Base-by-base conservation (phyloP, 2,888 invertebrate species). In the Parochlus steinenii region DNA sequence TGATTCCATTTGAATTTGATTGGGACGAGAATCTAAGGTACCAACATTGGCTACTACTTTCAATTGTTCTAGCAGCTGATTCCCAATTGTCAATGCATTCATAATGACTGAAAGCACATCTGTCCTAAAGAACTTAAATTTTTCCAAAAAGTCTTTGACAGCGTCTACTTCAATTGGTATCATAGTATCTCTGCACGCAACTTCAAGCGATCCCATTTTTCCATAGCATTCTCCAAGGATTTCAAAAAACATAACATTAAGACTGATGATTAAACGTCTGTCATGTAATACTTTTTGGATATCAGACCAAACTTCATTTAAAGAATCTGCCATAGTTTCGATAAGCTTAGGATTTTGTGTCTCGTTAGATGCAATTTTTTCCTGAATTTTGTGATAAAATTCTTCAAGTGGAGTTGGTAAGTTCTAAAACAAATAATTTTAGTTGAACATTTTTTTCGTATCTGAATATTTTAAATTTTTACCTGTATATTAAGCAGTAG, bases 321-420 rank as follows among this genome's bases (percentile, higher is more conserved):
- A 53, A 5, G 75, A 75, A 51, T 82, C 80, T 11, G 85, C 85
- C 87, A 89, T 89, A 22, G 86, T 85, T 38, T 78, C 74, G 55
- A 86, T 82, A 18, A 87, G 80, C 58, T 80, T 78, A 18, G 74
- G 71, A 45, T 71, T 64, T 23, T 80, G 78, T 50, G 73, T 71
- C 51, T 81, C 78, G 18, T 74, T 75, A 36, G 76, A 72, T 45
- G 85, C 76, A 44, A 85, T 63, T 49, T 77, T 75, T 56, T 89
- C 87, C 17, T 36, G 36, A 26, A 36, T 28, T 23, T 83, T 78
- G 34, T 75, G 69, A 40, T 86, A 70, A 40, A 89, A 69, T 56
- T 86, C 85, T 49, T 83, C 82, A 47, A 87, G 83, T 36, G 87
- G 85, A 51, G 79, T 81, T 15, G 36, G 36, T 10, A 36, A 18